These are phyloP conservation scores for Cantharis nigra DNA, from an alignment of 2,888 invertebrate genomes.

Conservation along the genomic window DNA sequence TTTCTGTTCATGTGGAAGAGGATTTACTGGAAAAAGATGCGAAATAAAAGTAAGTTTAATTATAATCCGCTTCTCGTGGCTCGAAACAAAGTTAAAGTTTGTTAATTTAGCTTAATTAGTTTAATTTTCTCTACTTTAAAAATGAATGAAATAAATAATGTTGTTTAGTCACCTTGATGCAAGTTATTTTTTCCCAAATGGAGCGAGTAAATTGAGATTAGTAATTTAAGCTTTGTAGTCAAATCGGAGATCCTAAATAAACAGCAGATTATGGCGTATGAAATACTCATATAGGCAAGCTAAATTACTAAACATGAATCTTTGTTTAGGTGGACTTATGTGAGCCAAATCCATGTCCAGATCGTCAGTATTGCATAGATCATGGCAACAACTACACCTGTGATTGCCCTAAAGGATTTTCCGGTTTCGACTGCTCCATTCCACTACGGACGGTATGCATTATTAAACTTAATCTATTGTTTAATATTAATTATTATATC, in stretches of 20 bases:
- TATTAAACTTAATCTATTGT: background rate
- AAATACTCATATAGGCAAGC: conserved; percentile 21
- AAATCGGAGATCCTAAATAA: conserved; percentile 28
- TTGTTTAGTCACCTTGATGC: background rate
- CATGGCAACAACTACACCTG: conserved; percentile 76
- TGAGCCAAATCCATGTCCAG: conserved; percentile 71
- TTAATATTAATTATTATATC: background rate
- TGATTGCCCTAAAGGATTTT: conserved; percentile 73
- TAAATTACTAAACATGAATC: conserved; percentile 18
- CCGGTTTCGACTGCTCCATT: conserved; percentile 71
- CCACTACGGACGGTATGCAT: conserved; percentile 67
- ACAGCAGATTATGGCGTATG: conserved; percentile 20
- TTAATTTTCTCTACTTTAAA: background rate
- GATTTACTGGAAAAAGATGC: conserved; percentile 71
- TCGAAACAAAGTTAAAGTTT: background rate
- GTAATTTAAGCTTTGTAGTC: conserved; percentile 5
- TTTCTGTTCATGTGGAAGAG: conserved; percentile 70
- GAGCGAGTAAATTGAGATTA: background rate
- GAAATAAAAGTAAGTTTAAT: conserved; percentile 66
- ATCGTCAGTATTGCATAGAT: conserved; percentile 71
- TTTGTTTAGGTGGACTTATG: conserved; percentile 67
- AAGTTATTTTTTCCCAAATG: background rate
- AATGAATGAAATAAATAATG: background rate
- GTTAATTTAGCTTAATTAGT: conserved; percentile 2
- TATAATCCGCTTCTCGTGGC: background rate